Conservation (phyloP, 2,888 invertebrate species). For the Coecobrya sp. region DNA sequence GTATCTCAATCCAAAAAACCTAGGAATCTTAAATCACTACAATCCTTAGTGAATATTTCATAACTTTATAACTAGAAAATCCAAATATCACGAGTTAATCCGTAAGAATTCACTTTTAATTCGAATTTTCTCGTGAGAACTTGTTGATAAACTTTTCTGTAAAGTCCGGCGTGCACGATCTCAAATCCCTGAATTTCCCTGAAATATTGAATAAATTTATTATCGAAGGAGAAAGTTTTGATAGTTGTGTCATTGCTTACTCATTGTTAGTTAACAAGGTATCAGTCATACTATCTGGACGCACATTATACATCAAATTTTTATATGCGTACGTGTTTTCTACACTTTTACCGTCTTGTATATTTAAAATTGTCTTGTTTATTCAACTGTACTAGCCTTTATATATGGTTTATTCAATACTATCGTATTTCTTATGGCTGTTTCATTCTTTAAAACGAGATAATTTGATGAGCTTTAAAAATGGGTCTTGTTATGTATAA, state of each 20-base stretch:
- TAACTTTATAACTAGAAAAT: constrained; percentile 8
- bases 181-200: constrained; percentile 24
- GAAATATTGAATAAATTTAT: background rate
- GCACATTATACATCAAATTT: background rate
- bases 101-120: constrained; percentile 21
- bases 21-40: background rate
- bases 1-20: background rate
- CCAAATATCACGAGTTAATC: background rate
- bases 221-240: constrained; percentile 1
- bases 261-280: background rate
- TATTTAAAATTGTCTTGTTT: background rate
- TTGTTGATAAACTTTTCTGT: background rate
- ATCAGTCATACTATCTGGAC: background rate
- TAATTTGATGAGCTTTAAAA: background rate
- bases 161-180: background rate
- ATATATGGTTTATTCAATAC: constrained; percentile 7
- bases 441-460: background rate
- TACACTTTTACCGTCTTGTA: background rate
- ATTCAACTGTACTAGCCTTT: background rate
- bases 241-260: background rate
- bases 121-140: constrained; percentile 46
- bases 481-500: background rate
- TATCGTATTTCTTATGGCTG: too few relatives aligned
- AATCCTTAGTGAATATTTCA: too few relatives aligned
- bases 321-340: constrained; percentile 40